Evolutionary conservation across 2,888 invertebrate genomes (phyloP).

Genomic region (Melanophora roralis): DNA sequence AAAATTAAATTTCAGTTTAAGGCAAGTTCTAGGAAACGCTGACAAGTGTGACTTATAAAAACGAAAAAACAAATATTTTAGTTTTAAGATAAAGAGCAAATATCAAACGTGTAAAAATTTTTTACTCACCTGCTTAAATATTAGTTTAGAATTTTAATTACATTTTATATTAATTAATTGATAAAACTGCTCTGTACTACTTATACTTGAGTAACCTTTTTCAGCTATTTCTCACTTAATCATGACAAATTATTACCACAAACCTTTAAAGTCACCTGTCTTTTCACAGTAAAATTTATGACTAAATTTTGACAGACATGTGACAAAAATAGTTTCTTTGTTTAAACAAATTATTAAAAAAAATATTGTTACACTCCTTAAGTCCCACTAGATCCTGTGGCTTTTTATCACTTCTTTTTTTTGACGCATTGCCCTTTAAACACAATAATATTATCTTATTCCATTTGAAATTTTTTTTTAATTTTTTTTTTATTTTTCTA

Average conservation of each 20-base stretch:
- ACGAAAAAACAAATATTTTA: background rate
- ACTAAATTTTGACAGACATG: conserved; percentile 53
- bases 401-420: background rate
- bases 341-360: no score
- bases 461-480: background rate
- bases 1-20: background rate
- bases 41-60: background rate
- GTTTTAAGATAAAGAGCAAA: background rate
- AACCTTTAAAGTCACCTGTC: conserved; percentile 34
- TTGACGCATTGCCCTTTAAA: background rate
- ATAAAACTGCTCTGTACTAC: background rate
- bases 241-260: conserved; percentile 38
- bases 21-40: background rate
- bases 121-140: conserved; percentile 38
- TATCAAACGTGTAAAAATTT: conserved; percentile 29
- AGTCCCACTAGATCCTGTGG: conserved; percentile 31
- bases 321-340: conserved; percentile 56
- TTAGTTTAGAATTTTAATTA: conserved; percentile 6
- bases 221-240: background rate
- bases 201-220: conserved; percentile 3
- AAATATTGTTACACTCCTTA: no score
- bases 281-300: background rate
- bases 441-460: background rate
- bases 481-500: conserved; percentile 1
- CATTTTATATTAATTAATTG: conserved; percentile 1